phyloP scores from a whole-genome alignment of 2,113 vertebrate species.

The Cyanoliseus patagonus region DNA sequence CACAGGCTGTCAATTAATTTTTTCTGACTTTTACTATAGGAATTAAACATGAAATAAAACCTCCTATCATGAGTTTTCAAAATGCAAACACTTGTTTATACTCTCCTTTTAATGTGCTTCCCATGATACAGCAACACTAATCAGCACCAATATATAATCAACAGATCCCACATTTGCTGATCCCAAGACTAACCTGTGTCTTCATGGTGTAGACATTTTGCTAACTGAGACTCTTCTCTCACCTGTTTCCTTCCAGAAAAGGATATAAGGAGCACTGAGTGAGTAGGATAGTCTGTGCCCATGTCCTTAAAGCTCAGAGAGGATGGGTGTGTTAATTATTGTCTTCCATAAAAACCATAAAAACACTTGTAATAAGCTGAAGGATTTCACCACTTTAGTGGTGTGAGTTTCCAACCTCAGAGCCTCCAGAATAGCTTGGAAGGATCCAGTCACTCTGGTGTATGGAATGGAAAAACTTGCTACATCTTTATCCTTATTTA shows the following conservation, averaged over 20 bases:
- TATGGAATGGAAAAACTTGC: not conserved
- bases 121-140: not conserved
- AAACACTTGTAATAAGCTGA: not conserved
- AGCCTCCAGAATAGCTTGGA: not conserved
- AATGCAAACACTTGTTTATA: not conserved
- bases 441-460: not conserved
- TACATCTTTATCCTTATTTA: not conserved
- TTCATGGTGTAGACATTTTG: not conserved
- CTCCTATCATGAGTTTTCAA: not conserved
- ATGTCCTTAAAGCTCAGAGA: not conserved
- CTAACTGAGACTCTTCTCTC: not conserved
- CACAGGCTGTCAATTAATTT: not conserved
- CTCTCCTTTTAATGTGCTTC: not conserved
- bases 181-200: not conserved
- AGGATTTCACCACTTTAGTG: not conserved
- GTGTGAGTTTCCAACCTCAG: not conserved
- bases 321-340: not conserved
- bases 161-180: not conserved
- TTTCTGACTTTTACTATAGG: not conserved
- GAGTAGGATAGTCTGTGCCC: not conserved
- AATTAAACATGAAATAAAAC: not conserved
- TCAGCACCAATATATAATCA: not conserved
- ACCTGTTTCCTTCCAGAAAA: not conserved
- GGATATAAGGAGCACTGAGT: not conserved
- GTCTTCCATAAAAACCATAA: not conserved